These are phyloP conservation scores for Entomobrya proxima DNA, from an alignment of 2,888 invertebrate genomes.

Conservation along the genomic window DNA sequence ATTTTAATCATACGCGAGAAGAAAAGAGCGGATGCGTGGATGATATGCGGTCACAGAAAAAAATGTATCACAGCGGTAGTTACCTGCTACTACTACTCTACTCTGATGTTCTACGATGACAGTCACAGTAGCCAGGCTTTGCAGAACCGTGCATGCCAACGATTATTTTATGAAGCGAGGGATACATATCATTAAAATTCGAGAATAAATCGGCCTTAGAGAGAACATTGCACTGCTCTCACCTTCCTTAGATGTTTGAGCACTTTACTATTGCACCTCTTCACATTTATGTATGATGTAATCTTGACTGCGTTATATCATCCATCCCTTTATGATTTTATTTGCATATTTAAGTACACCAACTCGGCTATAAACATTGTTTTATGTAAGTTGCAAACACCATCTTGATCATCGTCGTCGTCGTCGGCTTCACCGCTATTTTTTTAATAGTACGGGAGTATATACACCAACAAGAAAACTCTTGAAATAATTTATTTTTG, in stretches of 20 bases:
- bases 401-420: background rate
- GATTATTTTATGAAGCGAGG: slow-evolving; percentile 21
- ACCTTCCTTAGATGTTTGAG: too few species aligned
- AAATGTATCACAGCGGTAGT: slow-evolving; percentile 29
- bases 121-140: slow-evolving; percentile 10
- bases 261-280: slow-evolving; percentile 30
- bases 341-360: slow-evolving; percentile 30
- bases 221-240: slow-evolving; percentile 21
- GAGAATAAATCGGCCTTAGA: slow-evolving; percentile 44
- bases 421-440: slow-evolving; percentile 27
- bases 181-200: slow-evolving; percentile 32
- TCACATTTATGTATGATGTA: slow-evolving; percentile 24
- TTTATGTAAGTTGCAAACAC: slow-evolving; percentile 30
- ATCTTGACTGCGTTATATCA: slow-evolving; percentile 22
- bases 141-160: slow-evolving; percentile 12
- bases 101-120: slow-evolving; percentile 34
- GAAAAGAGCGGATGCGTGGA: slow-evolving; percentile 29
- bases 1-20: background rate
- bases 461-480: background rate
- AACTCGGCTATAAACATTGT: slow-evolving; percentile 23
- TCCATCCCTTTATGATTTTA: slow-evolving; percentile 38
- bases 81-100: slow-evolving; percentile 41
- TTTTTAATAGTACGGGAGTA: background rate
- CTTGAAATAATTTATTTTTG: slow-evolving; percentile 25
- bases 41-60: slow-evolving; percentile 29